These are phyloP conservation scores for Mustela nigripes DNA, from an alignment of 2,113 vertebrate genomes.

Conservation along the genomic window DNA sequence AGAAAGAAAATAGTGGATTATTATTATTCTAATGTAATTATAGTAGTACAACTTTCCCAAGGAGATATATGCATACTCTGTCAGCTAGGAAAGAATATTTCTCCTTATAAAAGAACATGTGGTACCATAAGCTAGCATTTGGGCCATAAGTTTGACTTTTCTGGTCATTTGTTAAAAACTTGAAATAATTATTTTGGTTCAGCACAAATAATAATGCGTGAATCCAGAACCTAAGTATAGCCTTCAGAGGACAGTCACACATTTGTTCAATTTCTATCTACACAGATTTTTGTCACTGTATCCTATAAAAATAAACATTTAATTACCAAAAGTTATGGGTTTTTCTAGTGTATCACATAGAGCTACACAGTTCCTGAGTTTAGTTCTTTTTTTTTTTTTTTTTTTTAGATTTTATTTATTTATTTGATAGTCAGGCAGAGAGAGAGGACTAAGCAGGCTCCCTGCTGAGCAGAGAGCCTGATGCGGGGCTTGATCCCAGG, in stretches of 20 bases:
- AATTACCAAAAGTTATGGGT: not conserved
- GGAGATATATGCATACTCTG: not conserved
- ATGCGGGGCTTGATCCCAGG: too few relatives aligned
- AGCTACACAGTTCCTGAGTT: not conserved
- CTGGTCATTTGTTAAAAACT: not conserved
- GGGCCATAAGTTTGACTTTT: not conserved
- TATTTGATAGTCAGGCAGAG: too few relatives aligned
- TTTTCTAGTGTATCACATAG: not conserved
- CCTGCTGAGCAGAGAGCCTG: too few relatives aligned
- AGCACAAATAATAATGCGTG: not conserved
- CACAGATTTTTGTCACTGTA: not conserved
- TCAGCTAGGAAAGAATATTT: slow-evolving; percentile 17
- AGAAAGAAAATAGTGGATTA: slow-evolving; percentile 29
- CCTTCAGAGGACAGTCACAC: not conserved
- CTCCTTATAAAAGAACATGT: not conserved
- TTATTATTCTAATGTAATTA: slow-evolving; percentile 30
- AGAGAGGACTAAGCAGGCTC: too few relatives aligned
- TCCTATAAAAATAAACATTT: not conserved
- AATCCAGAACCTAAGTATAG: not conserved
- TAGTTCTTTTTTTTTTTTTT: not conserved
- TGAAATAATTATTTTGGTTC: not conserved
- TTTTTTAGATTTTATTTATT: too few relatives aligned
- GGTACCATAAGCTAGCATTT: not conserved
- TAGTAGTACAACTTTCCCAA: not conserved
- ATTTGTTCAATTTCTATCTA: not conserved